A percentile compares a stretch with the other conserved stretches of the same genome.
Evolutionary conservation across 2,797 vertebrate species (phyloP).

Genomic region (Sorex maritimensis): DNA sequence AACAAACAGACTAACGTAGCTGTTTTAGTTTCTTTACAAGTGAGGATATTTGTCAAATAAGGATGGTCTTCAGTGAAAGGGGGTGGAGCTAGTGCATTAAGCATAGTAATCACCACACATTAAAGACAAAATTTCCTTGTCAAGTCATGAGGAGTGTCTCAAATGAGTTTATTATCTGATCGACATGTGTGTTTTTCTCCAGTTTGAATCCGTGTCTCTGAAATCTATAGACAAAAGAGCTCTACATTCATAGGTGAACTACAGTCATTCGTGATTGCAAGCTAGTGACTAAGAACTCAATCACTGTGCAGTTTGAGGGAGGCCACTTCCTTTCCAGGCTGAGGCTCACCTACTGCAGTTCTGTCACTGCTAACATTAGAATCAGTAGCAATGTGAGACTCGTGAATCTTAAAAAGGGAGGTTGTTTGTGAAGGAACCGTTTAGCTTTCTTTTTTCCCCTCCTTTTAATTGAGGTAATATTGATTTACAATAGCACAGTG

Average conservation of each 20-base stretch:
- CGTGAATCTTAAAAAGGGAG: neutral
- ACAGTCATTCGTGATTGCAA: neutral
- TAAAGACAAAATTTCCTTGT: constrained; percentile 49
- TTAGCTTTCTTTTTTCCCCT: neutral
- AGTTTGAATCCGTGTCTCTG: neutral
- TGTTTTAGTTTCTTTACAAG: neutral
- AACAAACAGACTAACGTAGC: neutral
- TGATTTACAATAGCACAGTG: neutral
- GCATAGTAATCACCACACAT: neutral
- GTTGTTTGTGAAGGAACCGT: constrained; percentile 6
- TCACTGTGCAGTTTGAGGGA: neutral
- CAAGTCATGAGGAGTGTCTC: neutral
- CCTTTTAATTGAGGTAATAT: neutral
- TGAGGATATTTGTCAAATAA: neutral
- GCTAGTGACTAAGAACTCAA: neutral
- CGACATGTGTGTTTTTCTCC: neutral
- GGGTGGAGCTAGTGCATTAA: neutral
- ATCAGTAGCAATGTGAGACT: constrained; percentile 1
- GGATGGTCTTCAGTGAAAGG: neutral
- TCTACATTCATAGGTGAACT: too few relatives aligned
- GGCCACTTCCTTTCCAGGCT: neutral
- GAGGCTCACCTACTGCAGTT: neutral
- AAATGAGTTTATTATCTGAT: constrained; percentile 11
- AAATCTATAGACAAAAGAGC: neutral
- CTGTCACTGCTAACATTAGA: neutral